Evolutionary conservation across 2,113 vertebrate genomes (phyloP).

Genomic region (Dissostichus mawsoni): DNA sequence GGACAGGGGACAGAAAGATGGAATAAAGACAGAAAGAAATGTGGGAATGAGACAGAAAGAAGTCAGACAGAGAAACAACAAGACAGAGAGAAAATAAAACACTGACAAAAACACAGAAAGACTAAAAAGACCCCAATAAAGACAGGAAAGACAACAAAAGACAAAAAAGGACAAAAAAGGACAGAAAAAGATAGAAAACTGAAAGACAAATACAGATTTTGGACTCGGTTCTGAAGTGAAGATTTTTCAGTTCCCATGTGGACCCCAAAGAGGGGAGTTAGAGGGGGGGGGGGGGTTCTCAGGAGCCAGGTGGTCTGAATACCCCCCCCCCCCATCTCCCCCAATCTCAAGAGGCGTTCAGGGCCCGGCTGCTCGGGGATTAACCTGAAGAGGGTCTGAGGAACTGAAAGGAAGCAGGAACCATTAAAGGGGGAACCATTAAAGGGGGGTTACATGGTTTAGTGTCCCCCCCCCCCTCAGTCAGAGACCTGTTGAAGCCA

Average conservation of each 20-base stretch:
- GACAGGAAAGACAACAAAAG: too few relatives aligned
- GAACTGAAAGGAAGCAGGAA: constrained; percentile 25
- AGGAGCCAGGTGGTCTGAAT: constrained; percentile 62
- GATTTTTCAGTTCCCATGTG: not conserved
- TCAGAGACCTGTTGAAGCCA: constrained; percentile 20
- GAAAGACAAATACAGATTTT: too few relatives aligned
- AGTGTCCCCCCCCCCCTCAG: not conserved
- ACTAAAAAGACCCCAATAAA: too few relatives aligned
- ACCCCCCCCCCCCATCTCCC: not conserved
- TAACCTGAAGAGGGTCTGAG: constrained; percentile 45
- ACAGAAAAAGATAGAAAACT: too few relatives aligned
- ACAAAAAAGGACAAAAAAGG: too few relatives aligned
- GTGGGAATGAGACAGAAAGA: too few relatives aligned
- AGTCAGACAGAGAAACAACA: too few relatives aligned
- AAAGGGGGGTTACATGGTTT: not conserved
- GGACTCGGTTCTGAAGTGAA: not conserved
- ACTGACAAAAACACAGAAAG: too few relatives aligned
- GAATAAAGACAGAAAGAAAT: too few relatives aligned
- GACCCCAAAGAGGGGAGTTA: too few relatives aligned
- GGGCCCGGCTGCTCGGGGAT: constrained; percentile 66
- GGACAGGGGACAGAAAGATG: too few relatives aligned
- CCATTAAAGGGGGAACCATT: constrained; percentile 21
- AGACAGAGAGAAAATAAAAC: too few relatives aligned
- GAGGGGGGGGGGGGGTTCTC: not conserved
- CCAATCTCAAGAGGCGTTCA: constrained; percentile 57